phyloP scores from a whole-genome alignment of 2,888 invertebrate genomes.

The Odontocolon sp. region DNA sequence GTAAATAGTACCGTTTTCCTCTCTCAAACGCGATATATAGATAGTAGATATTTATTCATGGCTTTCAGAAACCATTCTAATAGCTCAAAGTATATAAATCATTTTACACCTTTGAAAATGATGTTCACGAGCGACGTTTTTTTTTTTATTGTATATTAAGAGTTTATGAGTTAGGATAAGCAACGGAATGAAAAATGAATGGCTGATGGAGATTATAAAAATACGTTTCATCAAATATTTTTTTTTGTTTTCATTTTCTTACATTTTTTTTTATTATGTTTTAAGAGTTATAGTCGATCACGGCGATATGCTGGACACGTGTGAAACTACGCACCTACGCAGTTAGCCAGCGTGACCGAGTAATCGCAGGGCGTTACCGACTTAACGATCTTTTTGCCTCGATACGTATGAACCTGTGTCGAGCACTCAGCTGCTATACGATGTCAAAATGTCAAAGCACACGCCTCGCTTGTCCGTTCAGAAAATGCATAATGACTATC shows the following conservation, averaged over 20 bases:
- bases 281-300: neutral
- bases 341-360: slow-evolving; percentile 32
- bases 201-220: neutral
- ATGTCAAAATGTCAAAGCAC: slow-evolving; percentile 74
- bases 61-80: slow-evolving; percentile 35
- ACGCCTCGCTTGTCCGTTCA: slow-evolving; percentile 62
- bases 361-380: slow-evolving; percentile 39
- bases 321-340: slow-evolving; percentile 43
- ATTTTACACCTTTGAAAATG: slow-evolving; percentile 6
- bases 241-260: neutral
- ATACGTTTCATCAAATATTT: neutral
- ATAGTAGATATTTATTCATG: slow-evolving; percentile 47
- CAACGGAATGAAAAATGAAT: slow-evolving; percentile 1
- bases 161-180: neutral
- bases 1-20: slow-evolving; percentile 52
- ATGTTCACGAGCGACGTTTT: neutral
- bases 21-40: slow-evolving; percentile 23
- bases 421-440: slow-evolving; percentile 58
- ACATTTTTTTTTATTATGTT: neutral
- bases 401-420: neutral
- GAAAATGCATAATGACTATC: slow-evolving; percentile 70
- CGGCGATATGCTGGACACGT: slow-evolving; percentile 1
- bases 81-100: slow-evolving; percentile 17
- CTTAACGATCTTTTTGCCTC: slow-evolving; percentile 32
- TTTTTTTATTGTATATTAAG: neutral